Evolutionary conservation across 2,888 invertebrate species (phyloP).

Genomic region (Drosophila anceps): DNA sequence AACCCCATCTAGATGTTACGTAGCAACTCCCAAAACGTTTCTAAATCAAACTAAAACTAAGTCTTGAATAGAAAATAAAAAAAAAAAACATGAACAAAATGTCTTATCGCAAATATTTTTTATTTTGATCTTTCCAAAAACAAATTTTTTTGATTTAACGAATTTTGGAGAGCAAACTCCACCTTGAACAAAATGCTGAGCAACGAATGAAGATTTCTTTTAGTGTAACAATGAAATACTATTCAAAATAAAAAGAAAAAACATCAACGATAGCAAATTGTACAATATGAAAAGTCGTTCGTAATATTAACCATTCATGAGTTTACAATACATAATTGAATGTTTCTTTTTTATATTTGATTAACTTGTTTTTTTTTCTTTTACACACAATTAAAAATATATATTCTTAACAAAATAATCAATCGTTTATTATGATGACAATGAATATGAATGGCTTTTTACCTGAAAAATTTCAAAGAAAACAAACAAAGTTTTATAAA

Average conservation of each 20-base stretch:
- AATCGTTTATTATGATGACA: slow-evolving; percentile 72
- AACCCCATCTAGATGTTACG: slow-evolving; percentile 26
- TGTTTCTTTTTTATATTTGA: slow-evolving; percentile 68
- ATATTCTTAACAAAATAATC: slow-evolving; percentile 69
- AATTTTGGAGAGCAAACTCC: slow-evolving; percentile 85
- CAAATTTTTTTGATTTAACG: slow-evolving; percentile 11
- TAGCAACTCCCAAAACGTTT: slow-evolving; percentile 2
- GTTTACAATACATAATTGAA: slow-evolving; percentile 72
- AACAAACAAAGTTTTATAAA: slow-evolving; percentile 35
- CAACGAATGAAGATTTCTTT: slow-evolving; percentile 79
- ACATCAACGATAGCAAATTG: slow-evolving; percentile 49
- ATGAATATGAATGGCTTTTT: slow-evolving; percentile 77
- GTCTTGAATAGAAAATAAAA: background rate
- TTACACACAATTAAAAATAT: slow-evolving; percentile 60
- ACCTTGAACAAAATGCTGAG: slow-evolving; percentile 80
- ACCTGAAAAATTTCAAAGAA: slow-evolving; percentile 28
- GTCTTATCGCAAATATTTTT: slow-evolving; percentile 77
- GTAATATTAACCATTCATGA: slow-evolving; percentile 81
- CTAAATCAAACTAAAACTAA: slow-evolving; percentile 26
- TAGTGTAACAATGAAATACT: slow-evolving; percentile 38
- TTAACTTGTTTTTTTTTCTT: slow-evolving; percentile 66
- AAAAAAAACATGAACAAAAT: slow-evolving; percentile 14
- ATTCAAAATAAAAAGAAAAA: slow-evolving; percentile 49
- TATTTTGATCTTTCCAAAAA: slow-evolving; percentile 47
- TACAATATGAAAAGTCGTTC: slow-evolving; percentile 76